These are phyloP conservation scores for Catajapyx aquilonaris DNA, from an alignment of 1,140 invertebrate species.

Conservation along the genomic window DNA sequence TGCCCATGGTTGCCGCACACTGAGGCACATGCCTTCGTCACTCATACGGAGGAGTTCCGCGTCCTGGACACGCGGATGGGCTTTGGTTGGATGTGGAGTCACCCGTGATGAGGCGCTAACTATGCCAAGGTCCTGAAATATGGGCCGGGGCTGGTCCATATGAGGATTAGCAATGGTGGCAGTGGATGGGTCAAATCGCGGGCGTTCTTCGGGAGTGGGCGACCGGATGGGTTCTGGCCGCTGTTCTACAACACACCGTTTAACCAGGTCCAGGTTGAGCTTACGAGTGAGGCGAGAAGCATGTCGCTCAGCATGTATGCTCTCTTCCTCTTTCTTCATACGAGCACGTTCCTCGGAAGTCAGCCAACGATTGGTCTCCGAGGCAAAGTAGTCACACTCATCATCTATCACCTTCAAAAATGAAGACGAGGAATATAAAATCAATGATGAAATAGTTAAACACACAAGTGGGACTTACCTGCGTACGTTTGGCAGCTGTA, in stretches of 20 bases:
- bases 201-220: not conserved
- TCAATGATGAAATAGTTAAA: conserved; percentile 8
- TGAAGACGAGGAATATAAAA: conserved; percentile 4
- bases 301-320: conserved; percentile 42
- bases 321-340: conserved; percentile 43
- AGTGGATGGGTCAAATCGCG: not conserved
- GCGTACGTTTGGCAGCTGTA: conserved; percentile 19
- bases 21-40: conserved; percentile 73
- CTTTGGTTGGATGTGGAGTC: not conserved
- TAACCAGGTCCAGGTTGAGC: conserved; percentile 61
- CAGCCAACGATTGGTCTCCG: conserved; percentile 57
- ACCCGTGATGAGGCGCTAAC: too few species aligned
- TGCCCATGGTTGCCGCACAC: conserved; percentile 92
- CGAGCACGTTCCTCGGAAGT: conserved; percentile 41
- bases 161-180: not conserved
- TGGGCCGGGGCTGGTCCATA: too few species aligned
- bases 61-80: conserved; percentile 44
- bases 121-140: too few species aligned
- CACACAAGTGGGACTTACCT: too few species aligned
- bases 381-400: conserved; percentile 78
- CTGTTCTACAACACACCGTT: conserved; percentile 10
- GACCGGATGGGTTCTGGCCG: not conserved
- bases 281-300: conserved; percentile 41
- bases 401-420: conserved; percentile 67
- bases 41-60: conserved; percentile 63